Conservation (phyloP, 2,888 invertebrate species). For the Yponomeuta evonymella region DNA sequence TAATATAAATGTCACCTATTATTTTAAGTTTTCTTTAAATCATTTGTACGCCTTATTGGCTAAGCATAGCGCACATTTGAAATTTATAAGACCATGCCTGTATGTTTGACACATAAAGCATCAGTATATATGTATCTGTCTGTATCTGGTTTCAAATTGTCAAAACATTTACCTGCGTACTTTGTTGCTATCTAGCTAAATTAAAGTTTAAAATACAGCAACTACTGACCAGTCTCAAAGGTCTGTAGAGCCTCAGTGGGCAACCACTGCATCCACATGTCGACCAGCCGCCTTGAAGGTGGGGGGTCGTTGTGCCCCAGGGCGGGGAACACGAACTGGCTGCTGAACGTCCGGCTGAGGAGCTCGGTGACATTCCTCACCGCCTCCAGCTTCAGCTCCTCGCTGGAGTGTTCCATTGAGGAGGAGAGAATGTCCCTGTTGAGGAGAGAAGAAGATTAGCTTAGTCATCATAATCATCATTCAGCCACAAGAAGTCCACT, state of each 20-base stretch:
- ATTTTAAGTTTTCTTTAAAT: too few relatives aligned
- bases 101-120: too few relatives aligned
- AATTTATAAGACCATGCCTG: too few relatives aligned
- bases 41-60: too few relatives aligned
- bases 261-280: conserved; percentile 90
- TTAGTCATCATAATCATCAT: too few relatives aligned
- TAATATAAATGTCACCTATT: too few relatives aligned
- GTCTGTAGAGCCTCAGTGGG: conserved; percentile 89
- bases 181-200: too few relatives aligned
- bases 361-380: conserved; percentile 89
- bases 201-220: background rate
- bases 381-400: conserved; percentile 82
- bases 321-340: conserved; percentile 92
- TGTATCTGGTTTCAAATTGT: too few relatives aligned
- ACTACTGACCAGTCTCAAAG: conserved; percentile 83
- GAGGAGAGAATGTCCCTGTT: conserved; percentile 89
- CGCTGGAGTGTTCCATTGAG: conserved; percentile 80
- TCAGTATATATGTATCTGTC: too few relatives aligned
- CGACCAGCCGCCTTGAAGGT: conserved; percentile 79
- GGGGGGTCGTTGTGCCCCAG: conserved; percentile 92
- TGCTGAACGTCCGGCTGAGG: conserved; percentile 87
- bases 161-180: too few relatives aligned
- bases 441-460: background rate
- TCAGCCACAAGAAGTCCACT: too few relatives aligned
- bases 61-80: too few relatives aligned